Conservation (phyloP, 2,113 vertebrate genomes). For the Spea multiplicata region DNA sequence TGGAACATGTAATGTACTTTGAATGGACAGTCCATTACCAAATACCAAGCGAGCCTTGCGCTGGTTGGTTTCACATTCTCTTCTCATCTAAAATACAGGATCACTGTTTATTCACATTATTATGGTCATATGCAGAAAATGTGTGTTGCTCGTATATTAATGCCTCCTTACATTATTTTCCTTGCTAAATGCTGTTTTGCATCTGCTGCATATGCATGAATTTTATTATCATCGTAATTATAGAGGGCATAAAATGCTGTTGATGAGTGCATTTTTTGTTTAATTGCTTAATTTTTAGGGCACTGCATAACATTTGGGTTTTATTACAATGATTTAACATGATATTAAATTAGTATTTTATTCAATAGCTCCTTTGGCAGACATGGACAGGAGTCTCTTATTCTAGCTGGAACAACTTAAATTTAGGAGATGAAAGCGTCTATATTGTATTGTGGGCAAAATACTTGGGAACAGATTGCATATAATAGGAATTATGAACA, state of each 20-base stretch:
- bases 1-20: too few species aligned
- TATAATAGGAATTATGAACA: too few species aligned
- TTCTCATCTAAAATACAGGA: conserved; percentile 2
- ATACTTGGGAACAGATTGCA: too few species aligned
- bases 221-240: conserved; percentile 47
- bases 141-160: conserved; percentile 24
- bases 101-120: conserved; percentile 22
- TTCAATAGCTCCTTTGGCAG: conserved; percentile 44
- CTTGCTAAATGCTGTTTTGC: conserved; percentile 31
- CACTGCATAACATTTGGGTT: conserved; percentile 43
- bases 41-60: not conserved
- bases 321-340: conserved; percentile 46
- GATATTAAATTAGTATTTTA: conserved; percentile 47
- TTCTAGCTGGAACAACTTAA: not conserved
- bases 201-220: conserved; percentile 45
- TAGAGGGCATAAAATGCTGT: conserved; percentile 47
- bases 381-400: conserved; percentile 32
- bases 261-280: conserved; percentile 46
- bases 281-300: conserved; percentile 48
- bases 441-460: too few species aligned
- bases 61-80: not conserved
- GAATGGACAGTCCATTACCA: too few species aligned
- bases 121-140: conserved; percentile 21
- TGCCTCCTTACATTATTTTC: conserved; percentile 27
- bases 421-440: too few species aligned